These are phyloP conservation scores for Charanyca ferruginea DNA, from an alignment of 2,888 invertebrate species.

Conservation along the genomic window DNA sequence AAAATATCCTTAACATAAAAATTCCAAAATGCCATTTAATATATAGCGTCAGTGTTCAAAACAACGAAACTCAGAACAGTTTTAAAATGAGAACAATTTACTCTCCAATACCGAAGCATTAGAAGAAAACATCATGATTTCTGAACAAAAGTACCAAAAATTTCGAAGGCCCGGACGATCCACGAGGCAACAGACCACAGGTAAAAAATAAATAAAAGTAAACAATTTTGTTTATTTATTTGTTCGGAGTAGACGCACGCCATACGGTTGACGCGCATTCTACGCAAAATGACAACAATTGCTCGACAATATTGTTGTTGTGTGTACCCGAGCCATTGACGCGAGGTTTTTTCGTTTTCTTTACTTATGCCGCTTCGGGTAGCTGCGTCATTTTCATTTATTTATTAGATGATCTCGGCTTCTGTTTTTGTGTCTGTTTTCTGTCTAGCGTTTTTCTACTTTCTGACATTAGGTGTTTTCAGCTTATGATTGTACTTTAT, in stretches of 20 bases:
- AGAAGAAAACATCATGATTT: slow-evolving; percentile 24
- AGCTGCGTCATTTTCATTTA: slow-evolving; percentile 70
- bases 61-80: background rate
- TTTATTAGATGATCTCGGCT: slow-evolving; percentile 66
- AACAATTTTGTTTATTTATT: slow-evolving; percentile 76
- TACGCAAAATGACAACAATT: slow-evolving; percentile 88
- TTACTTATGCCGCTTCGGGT: slow-evolving; percentile 67
- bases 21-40: background rate
- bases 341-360: slow-evolving; percentile 71
- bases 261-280: slow-evolving; percentile 82
- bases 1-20: background rate
- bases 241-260: slow-evolving; percentile 81
- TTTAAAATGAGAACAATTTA: background rate
- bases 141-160: slow-evolving; percentile 30
- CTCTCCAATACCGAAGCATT: slow-evolving; percentile 1
- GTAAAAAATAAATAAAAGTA: slow-evolving; percentile 67
- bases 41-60: slow-evolving; percentile 13
- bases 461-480: background rate
- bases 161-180: slow-evolving; percentile 32
- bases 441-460: slow-evolving; percentile 19
- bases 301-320: slow-evolving; percentile 87
- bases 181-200: slow-evolving; percentile 53
- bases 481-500: too few species aligned
- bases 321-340: slow-evolving; percentile 77
- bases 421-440: slow-evolving; percentile 41